Conservation (phyloP, 2,797 vertebrate genomes). For the Arremon aurantiirostris region DNA sequence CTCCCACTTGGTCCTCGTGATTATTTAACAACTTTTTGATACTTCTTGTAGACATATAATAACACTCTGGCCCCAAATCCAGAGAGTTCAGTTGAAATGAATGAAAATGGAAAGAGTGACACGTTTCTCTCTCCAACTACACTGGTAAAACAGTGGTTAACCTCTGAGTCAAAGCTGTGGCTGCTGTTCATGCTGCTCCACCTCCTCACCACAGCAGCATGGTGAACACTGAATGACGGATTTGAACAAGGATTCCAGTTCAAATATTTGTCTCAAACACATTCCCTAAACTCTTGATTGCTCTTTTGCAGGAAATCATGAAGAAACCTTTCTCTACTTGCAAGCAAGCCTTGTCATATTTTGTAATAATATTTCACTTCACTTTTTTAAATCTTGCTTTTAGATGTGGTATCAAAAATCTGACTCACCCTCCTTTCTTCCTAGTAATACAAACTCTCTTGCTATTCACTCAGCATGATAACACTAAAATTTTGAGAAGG, state of each 20-base stretch:
- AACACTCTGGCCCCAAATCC: not conserved
- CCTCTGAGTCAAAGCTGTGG: not conserved
- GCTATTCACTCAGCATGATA: not conserved
- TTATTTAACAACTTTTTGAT: not conserved
- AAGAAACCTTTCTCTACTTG: not conserved
- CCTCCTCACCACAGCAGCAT: not conserved
- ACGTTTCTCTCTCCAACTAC: not conserved
- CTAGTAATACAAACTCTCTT: not conserved
- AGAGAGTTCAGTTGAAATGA: not conserved
- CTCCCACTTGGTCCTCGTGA: not conserved
- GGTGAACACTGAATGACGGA: not conserved
- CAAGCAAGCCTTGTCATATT: not conserved
- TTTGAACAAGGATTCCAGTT: not conserved
- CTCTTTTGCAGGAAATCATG: not conserved
- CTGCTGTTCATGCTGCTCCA: not conserved
- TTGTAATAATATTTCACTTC: not conserved
- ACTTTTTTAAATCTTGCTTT: not conserved
- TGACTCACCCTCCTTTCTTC: not conserved
- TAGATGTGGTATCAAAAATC: not conserved
- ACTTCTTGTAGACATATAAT: not conserved
- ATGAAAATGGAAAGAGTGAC: not conserved
- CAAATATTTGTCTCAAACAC: not conserved
- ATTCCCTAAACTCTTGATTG: not conserved
- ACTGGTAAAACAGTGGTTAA: not conserved
- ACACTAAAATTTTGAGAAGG: not conserved